Percentiles rank a stretch among this genome's conserved stretches.
Conservation (phyloP, 1,140 invertebrate genomes). For the Conus betulinus region DNA sequence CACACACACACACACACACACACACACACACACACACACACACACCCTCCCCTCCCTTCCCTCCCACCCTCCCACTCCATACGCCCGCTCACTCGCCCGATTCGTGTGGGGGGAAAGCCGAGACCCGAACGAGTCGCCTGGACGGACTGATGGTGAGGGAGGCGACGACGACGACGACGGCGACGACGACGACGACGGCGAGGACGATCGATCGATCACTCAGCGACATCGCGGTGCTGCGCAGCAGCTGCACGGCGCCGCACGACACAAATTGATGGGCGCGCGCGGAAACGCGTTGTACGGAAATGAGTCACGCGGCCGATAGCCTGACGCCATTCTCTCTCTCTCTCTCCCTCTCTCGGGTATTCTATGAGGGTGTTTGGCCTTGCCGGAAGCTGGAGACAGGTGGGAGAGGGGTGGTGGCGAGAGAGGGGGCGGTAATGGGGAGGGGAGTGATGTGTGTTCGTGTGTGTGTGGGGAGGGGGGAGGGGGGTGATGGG, state of each 20-base stretch:
- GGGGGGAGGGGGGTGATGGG: too few relatives aligned
- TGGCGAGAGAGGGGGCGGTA: too few relatives aligned
- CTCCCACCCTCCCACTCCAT: neutral
- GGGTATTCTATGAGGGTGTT: too few relatives aligned
- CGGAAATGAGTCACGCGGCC: constrained; percentile 40
- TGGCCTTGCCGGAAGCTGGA: too few relatives aligned
- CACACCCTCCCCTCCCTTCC: neutral
- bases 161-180: neutral
- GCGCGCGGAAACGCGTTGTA: constrained; percentile 30
- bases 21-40: too few relatives aligned
- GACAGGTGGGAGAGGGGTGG: too few relatives aligned
- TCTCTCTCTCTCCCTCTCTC: constrained; percentile 13
- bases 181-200: neutral
- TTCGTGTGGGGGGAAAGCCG: too few relatives aligned
- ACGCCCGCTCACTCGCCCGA: too few relatives aligned
- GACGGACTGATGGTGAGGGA: neutral
- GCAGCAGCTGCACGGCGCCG: constrained; percentile 39
- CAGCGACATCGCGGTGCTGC: constrained; percentile 7
- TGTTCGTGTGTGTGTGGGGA: too few relatives aligned
- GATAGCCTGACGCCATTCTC: constrained; percentile 10
- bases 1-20: too few relatives aligned
- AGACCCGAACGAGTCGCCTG: too few relatives aligned
- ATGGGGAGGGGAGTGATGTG: too few relatives aligned
- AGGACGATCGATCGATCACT: neutral
- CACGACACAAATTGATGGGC: constrained; percentile 38